Base-by-base conservation (phyloP, 2,888 invertebrate species). In the Callyntrura guangdongensis region DNA sequence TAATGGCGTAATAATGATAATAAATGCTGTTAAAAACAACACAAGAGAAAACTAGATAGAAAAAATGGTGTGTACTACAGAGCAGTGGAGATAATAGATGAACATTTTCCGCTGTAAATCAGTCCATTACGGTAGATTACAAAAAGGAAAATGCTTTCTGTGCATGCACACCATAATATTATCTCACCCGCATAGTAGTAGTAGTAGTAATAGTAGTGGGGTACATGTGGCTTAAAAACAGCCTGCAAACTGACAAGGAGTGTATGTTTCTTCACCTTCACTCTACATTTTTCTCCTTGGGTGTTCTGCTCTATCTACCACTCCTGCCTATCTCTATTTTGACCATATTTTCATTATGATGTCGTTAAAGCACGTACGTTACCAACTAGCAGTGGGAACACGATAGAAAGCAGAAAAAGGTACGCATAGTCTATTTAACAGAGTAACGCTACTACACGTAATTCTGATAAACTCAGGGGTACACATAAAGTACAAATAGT, bases 21-120 rank as follows among this genome's bases (percentile, higher is more conserved):
- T 72, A 27, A 56, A 74, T 53, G 12, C 56, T 20, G 84, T 84
- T 84, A 84, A 67, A 27, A 85, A 56, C 74, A 49, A 49, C 49
- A 49, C 0, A 36, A 22, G 81, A 84, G 49, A 84, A 84, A 69
- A 56, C 11, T 64, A 17, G 49, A 14, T 74, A 45, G 82, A 6
- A 59, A 56, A n/a, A 27, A n/a, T 20, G 25, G 53, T 64, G 12
- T n/a, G 25, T 17, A 64, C 22, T 64, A 61, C 11, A 49, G 14
- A 45, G 79, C 8, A 53, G 14, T 27, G 17, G n/a, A 69, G 67
- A 67, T 86, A 81, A 87, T 72, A 20, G 88, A 88, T 88, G 88
- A 82, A 82, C 88, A 88, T 88, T 88, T 88, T 72, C 82, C 82
- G 69, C 72, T 72, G 88, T 88, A 88, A 88, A 88, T 88, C 88